phyloP scores from a whole-genome alignment of 2,797 vertebrate species.

The Acanthopagrus latus region DNA sequence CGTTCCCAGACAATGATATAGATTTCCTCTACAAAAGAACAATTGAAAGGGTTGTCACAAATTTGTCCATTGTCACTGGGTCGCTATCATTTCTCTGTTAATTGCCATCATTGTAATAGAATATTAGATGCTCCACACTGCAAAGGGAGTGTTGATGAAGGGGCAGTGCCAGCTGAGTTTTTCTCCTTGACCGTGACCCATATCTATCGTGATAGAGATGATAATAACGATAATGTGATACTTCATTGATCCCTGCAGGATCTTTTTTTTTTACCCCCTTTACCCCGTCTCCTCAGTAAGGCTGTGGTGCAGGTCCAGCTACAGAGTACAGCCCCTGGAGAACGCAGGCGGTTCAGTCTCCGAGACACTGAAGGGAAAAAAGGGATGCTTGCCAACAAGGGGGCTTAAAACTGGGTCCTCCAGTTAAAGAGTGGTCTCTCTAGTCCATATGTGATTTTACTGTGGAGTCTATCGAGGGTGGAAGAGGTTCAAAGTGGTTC shows the following conservation, averaged over 20 bases:
- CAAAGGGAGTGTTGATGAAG: constrained; percentile 74
- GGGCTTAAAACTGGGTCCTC: constrained; percentile 55
- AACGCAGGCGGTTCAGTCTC: constrained; percentile 20
- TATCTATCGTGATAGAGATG: constrained; percentile 68
- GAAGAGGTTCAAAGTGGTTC: constrained; percentile 31
- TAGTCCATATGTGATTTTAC: constrained; percentile 34
- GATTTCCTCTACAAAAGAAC: constrained; percentile 82
- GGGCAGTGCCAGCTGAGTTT: constrained; percentile 61
- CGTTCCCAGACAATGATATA: constrained; percentile 82
- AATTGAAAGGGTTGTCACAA: constrained; percentile 84
- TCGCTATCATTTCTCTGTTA: constrained; percentile 80
- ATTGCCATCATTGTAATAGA: constrained; percentile 83
- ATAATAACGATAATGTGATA: constrained; percentile 66
- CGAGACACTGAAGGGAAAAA: constrained; percentile 47
- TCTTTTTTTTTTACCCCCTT: constrained; percentile 33
- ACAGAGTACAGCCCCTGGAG: constrained; percentile 29
- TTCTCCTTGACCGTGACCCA: constrained; percentile 77
- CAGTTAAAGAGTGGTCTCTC: constrained; percentile 46
- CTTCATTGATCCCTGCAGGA: constrained; percentile 61
- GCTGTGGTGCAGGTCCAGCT: constrained; percentile 23
- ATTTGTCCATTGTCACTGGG: constrained; percentile 83
- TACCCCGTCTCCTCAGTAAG: constrained; percentile 10
- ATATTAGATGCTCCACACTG: constrained; percentile 76
- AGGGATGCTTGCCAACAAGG: constrained; percentile 55
- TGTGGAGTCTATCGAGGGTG: not conserved